phyloP scores from a whole-genome alignment of 1,140 invertebrate species.

The Macrotrachela quadricornifera region DNA sequence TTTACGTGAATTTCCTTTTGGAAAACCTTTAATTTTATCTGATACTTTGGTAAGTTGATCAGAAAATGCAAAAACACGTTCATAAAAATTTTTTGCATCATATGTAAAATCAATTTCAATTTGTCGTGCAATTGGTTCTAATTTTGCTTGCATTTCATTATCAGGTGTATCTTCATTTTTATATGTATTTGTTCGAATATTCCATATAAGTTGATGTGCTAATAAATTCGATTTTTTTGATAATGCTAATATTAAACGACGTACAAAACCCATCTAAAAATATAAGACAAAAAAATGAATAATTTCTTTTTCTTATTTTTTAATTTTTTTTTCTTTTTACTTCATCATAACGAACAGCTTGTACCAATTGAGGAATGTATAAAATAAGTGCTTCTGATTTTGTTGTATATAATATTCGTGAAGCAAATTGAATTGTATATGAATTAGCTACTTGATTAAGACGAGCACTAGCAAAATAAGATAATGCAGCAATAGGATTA shows the following conservation, averaged over 20 bases:
- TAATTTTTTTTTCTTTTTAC: no score
- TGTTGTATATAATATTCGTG: constrained; percentile 50
- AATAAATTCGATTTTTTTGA: constrained; percentile 73
- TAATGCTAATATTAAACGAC: constrained; percentile 79
- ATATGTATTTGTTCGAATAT: constrained; percentile 97
- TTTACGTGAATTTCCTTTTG: constrained; percentile 55
- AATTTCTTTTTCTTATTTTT: no score
- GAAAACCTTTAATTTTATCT: constrained; percentile 48
- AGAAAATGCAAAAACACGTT: constrained; percentile 92
- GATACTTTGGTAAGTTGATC: constrained; percentile 86
- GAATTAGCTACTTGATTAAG: constrained; percentile 85
- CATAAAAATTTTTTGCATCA: constrained; percentile 78
- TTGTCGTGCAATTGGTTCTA: constrained; percentile 53
- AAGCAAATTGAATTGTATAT: constrained; percentile 85
- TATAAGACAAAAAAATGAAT: no score
- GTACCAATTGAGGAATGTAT: constrained; percentile 93
- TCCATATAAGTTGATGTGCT: constrained; percentile 96
- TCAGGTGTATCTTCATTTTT: constrained; percentile 57
- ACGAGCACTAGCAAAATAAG: constrained; percentile 54
- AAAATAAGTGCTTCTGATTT: constrained; percentile 47
- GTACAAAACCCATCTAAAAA: constrained; percentile 52
- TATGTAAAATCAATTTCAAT: constrained; percentile 66
- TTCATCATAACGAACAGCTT: constrained; percentile 78
- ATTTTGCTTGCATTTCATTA: constrained; percentile 45
- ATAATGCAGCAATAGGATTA: constrained; percentile 62